Base-by-base conservation (phyloP, 2,797 vertebrate species). In the Agapornis canus region DNA sequence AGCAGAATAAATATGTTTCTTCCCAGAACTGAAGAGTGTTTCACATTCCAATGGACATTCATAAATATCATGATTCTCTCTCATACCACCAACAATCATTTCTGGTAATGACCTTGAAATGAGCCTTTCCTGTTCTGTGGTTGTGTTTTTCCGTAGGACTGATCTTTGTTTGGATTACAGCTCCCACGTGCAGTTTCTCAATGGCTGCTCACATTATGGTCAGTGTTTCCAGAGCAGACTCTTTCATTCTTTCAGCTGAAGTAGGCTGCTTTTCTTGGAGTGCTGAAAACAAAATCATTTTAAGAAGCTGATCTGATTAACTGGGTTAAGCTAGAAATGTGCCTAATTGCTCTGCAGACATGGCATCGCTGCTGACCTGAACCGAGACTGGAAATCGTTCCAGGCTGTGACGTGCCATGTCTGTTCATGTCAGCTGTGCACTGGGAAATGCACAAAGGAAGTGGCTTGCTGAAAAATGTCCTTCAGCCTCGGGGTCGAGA, bases 391-490 rank as follows among this genome's bases (percentile, higher is more conserved):
- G 93, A 95, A 92, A 88, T 79, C 0, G 0, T 94, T 95, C 89
- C 84, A 86, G 86, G 72, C 89, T 90, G 69, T 92, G 92, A 93
- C 4, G 3, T 68, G 92, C 75, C 49, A n/a, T 20, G 61, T 86
- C 93, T 94, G 76, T 29, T 91, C 76, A 66, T 0, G 2, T 94
- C 91, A 96, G 89, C 86, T 78, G 76, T 86, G 81, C 79, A 11
- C 82, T 78, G 84, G n/a, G 84, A 92, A 90, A 85, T 54, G 65
- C 64, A 86, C 64, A 91, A 82, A 72, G 84, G 51, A 89, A 87
- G 42, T 51, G 45, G 35, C 86, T 89, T 63, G 31, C 75, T 57
- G 40, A 61, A 93, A 91, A 95, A 92, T 0, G 5, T 72, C 84
- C 72, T 89, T 82, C 78, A 89, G 49, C 69, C 68, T 20, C 65